Base-by-base conservation (phyloP, 2,888 invertebrate genomes). In the Lacanobia oleracea region DNA sequence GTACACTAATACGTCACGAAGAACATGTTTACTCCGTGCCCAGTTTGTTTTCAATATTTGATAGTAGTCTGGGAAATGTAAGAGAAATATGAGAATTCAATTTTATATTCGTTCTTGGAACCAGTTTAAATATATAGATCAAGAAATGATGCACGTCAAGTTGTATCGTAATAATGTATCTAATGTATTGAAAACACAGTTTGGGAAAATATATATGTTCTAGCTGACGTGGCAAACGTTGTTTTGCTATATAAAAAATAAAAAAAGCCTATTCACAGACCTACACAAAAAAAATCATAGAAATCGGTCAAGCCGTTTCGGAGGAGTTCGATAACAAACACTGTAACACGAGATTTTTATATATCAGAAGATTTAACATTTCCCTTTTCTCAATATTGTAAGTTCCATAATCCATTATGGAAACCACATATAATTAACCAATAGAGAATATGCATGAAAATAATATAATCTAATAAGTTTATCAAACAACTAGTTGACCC, bases 1-100 rank as follows among this genome's bases (percentile, higher is more conserved):
- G 27, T 40, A 67, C 53, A 63, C 14, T 5, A 18, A 59, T 16
- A 65, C 79, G 79, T 76, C 79, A 79, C 61, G 54, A 69, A 64
- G 59, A 64, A 79, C 64, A 51, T n/a, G 65, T 76, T 67, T 62
- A 53, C 9, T 10, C 45, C 51, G 23, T 27, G 33, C 23, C 53
- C 54, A 54, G n/a, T 56, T 45, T 61, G 54, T 51, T 77, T 51
- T 77, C 23, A 33, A 66, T 51, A 33, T 57, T 68, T 68, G 21
- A n/a, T 40, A 45, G 2, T 8, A 6, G 60, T 66, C 63, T 65
- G 48, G 53, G 12, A 48, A 64, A 77, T 51, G 3, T 72, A 33
- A 45, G 2, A 12, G 21, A 9, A 8, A 16, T 51, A 23, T 12
- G 10, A 59, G 21, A 43, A 37, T 54, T 18, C 6, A 23, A 18